Percentiles rank a stretch among this genome's conserved stretches.
Evolutionary conservation across 2,113 vertebrate genomes (phyloP).

Genomic region (Galemys pyrenaicus): DNA sequence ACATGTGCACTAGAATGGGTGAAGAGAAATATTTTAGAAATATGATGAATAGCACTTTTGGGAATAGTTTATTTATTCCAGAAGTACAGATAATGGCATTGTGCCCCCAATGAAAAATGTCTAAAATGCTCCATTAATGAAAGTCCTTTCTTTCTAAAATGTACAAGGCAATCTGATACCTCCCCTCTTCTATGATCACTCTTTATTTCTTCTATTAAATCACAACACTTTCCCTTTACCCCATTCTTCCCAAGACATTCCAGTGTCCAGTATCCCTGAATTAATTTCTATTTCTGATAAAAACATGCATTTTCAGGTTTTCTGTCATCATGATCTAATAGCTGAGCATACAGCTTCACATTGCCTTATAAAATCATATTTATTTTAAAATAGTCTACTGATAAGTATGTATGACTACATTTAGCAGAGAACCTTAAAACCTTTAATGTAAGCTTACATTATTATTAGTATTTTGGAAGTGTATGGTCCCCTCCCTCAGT

Average conservation of each 20-base stretch:
- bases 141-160: neutral
- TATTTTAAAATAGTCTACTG: too few species aligned
- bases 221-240: accelerated
- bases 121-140: accelerated
- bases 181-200: accelerated
- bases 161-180: too few species aligned
- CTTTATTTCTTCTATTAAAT: neutral
- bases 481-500: too few species aligned
- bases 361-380: too few species aligned
- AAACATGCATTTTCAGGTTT: neutral
- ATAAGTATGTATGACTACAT: too few species aligned
- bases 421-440: too few species aligned
- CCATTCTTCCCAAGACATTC: accelerated
- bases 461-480: too few species aligned
- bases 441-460: too few species aligned
- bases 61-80: neutral
- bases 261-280: accelerated
- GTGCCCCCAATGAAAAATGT: too few species aligned
- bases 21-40: neutral
- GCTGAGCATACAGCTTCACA: neutral
- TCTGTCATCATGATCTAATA: accelerated
- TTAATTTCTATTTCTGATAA: neutral
- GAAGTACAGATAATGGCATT: too few species aligned
- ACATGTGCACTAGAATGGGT: accelerated
- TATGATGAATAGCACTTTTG: neutral